phyloP scores from a whole-genome alignment of 2,113 vertebrate genomes.

The Panurus biarmicus region DNA sequence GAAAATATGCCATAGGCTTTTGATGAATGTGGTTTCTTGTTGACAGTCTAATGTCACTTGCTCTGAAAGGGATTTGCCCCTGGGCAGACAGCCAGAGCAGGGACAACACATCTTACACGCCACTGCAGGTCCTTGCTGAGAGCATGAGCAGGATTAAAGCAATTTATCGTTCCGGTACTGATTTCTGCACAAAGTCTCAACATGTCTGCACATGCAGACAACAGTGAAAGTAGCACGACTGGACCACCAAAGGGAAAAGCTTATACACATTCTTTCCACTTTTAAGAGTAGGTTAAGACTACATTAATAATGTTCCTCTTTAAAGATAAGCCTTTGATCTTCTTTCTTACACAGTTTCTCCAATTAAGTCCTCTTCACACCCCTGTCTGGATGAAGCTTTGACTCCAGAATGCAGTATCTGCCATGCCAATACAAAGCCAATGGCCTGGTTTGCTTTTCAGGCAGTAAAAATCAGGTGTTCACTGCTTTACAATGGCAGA shows the following conservation, averaged over 20 bases:
- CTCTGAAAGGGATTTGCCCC: neutral
- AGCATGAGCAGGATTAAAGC: neutral
- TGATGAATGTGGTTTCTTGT: neutral
- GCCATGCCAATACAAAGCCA: neutral
- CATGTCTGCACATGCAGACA: neutral
- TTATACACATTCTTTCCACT: neutral
- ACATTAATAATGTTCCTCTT: neutral
- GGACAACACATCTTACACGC: neutral
- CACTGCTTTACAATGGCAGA: neutral
- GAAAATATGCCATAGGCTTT: neutral
- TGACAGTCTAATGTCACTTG: neutral
- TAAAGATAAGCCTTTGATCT: neutral
- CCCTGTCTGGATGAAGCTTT: neutral
- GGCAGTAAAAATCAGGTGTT: neutral
- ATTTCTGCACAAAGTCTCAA: neutral
- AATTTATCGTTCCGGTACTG: rapidly evolving
- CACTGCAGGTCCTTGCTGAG: neutral
- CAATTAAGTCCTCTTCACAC: neutral
- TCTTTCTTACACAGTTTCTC: neutral
- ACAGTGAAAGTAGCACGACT: neutral
- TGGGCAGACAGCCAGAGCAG: neutral
- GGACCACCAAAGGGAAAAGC: neutral
- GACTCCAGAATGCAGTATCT: neutral
- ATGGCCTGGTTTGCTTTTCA: neutral
- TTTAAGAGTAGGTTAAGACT: neutral